Base-by-base conservation (phyloP, 2,888 invertebrate species). In the Amphimallon solstitiale region DNA sequence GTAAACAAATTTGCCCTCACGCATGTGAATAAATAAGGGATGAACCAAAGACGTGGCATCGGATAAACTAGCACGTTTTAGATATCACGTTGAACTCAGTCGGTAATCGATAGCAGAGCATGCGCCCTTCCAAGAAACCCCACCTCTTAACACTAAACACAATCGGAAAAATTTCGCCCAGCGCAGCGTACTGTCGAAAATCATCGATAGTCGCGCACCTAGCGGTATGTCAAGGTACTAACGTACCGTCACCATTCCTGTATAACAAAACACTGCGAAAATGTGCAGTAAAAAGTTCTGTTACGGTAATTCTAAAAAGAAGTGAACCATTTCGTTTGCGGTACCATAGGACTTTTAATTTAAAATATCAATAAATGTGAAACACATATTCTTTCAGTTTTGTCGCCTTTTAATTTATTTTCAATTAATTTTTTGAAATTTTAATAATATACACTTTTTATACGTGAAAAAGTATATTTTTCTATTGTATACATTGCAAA, bases 121-220 rank as follows among this genome's bases (percentile, higher is more conserved):
- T 75, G 74, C 76, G 77, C 72, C 45, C 23, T 37, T 40, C 29
- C n/a, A 59, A 67, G 10, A 29, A 72, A 72, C 74, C 74, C 75
- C 75, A 73, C 74, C 74, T 62, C 67, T 49, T 10, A 38, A 56
- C 49, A 51, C 69, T 66, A 69, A 70, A 70, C 71, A 72, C 72
- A 75, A 73, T 77, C 75, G 72, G 72, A 75, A 56, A 56, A 56
- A 15, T 56, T 29, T 23, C 10, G 43, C 10, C 29, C 14, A 56
- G 23, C 56, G 43, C 15, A 56, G n/a, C 56, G 56, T 56, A 15
- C 29, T 74, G 73, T 67, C 68, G 63, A 74, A 76, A 68, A 70
- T 72, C 74, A 68, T 69, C 73, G 78, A 78, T 73, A 76, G 77
- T 77, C 76, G 75, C 73, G 73, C 78, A 78, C 77, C 79, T 78